Evolutionary conservation across 2,797 vertebrate species (phyloP), one percentile per base, ranked within the genome.

Genomic region (Psittacula derbiana): DNA sequence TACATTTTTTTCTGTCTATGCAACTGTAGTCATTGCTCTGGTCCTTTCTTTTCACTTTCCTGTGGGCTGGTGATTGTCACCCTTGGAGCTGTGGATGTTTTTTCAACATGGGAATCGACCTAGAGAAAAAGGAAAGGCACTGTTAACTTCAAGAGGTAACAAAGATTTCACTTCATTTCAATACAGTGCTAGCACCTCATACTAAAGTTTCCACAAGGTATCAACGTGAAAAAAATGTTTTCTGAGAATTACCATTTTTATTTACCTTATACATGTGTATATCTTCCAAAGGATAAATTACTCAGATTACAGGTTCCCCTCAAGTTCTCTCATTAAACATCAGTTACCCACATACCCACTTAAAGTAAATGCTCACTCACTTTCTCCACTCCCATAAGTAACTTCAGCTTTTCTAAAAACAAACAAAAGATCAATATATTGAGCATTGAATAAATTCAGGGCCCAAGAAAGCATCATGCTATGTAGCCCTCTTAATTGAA

Each of bases 31-130:
- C 97, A 92, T 86, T 97, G 88, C 65, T 95, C 84, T 96, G 96
- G 67, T 98, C 95, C 0, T 91, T 96, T 81, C 81, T 97, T 97
- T 65, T 97, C 98, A 50, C 93, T 96, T 80, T 98, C 98, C 64
- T 97, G 97, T 10, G 98, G 98, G 79, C 98, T 97, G 61, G 97
- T 98, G 82, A 98, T 46, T 86, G 97, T 98, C 80, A 98, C 98
- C 95, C 97, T 97, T 90, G 98, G 98, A 86, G 95, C 97, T 93
- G 95, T 91, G 73, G 96, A 85, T n/a, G 92, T 90, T 93, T 97
- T 96, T 92, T 95, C 96, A 86, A 87, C 82, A 73, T 81, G 58
- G 14, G 86, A 72, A 69, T 95, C 97, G 88, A 46, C 95, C 98
- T 98, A n/a, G 49, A 95, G 61, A 57, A 72, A 93, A 94, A 94